Evolutionary conservation across 2,888 invertebrate species (phyloP), one percentile per base, ranked within the genome.

Genomic region (Papilio protenor): DNA sequence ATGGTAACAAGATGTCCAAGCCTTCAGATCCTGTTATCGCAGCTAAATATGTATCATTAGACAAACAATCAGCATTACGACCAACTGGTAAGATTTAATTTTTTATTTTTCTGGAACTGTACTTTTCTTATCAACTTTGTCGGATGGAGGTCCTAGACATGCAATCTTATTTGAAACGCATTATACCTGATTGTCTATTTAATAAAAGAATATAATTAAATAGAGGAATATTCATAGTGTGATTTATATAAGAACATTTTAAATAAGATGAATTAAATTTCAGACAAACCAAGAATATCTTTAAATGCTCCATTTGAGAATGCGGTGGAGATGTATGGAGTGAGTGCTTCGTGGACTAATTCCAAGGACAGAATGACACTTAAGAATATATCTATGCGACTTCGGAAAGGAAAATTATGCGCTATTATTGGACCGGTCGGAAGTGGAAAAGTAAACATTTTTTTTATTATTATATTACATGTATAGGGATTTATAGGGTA

Each of bases 351-450:
- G 45, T 91, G 96, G 96, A 83, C 85, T 45, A 82, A 80, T 16
- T 83, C 85, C 0, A 83, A 85, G 2, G 91, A 94, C 40, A 93
- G 95, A 33, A 92, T 96, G 75, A 92, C 91, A 1, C 89, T 96
- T 55, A 95, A 95, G 84, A 94, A 89, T 81, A 90, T 97, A 21
- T 95, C 95, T 57, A 82, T 97, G 71, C 91, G 95, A 1, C 88
- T 97, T 11, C 91, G 94, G 40, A 93, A 91, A 74, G 96, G 96
- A 0, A 95, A 96, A 85, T 91, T 98, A 6, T 96, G 97, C 83
- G 98, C 97, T 0, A 92, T 99, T 8, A 97, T 98, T 80, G 98
- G 98, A 1, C 97, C 98, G 0, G 98, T 98, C 5, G 99, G 98
- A 10, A 95, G 97, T 45, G 98, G 98, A 85, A 99, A 96, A 88